Conservation (phyloP, 2,888 invertebrate species). For the Lucinisca nassula region DNA sequence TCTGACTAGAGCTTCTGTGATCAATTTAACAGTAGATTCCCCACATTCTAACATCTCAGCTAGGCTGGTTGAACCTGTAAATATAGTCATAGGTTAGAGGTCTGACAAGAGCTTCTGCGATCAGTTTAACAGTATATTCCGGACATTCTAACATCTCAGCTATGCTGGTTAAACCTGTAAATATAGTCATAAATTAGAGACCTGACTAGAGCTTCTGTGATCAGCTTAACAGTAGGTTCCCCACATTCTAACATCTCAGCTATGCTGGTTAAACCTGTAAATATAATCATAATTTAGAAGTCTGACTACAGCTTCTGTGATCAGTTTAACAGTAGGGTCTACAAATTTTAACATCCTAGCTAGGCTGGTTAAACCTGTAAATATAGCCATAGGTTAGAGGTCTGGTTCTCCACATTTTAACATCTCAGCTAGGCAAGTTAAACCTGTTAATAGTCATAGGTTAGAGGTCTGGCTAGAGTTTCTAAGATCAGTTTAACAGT, state of each 20-base stretch:
- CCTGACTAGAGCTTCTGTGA: constrained; percentile 93
- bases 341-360: constrained; percentile 90
- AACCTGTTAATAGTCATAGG: too few species aligned
- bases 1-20: too few species aligned
- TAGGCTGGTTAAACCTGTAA: constrained; percentile 88
- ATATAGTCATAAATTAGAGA: constrained; percentile 91
- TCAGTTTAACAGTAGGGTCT: constrained; percentile 91
- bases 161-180: constrained; percentile 88
- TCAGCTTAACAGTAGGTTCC: constrained; percentile 91
- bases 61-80: too few species aligned
- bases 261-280: constrained; percentile 88
- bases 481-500: too few species aligned
- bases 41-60: too few species aligned
- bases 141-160: constrained; percentile 90
- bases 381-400: too few species aligned
- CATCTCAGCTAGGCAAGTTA: too few species aligned
- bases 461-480: too few species aligned
- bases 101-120: constrained; percentile 93
- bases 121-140: constrained; percentile 91
- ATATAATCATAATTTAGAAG: constrained; percentile 91
- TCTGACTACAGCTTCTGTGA: constrained; percentile 93
- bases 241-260: constrained; percentile 90
- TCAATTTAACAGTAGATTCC: too few species aligned
- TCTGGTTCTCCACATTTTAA: too few species aligned
- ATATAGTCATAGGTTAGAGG: constrained; percentile 93